Conservation (phyloP, 2,113 vertebrate species). For the Dasyprocta punctata region DNA sequence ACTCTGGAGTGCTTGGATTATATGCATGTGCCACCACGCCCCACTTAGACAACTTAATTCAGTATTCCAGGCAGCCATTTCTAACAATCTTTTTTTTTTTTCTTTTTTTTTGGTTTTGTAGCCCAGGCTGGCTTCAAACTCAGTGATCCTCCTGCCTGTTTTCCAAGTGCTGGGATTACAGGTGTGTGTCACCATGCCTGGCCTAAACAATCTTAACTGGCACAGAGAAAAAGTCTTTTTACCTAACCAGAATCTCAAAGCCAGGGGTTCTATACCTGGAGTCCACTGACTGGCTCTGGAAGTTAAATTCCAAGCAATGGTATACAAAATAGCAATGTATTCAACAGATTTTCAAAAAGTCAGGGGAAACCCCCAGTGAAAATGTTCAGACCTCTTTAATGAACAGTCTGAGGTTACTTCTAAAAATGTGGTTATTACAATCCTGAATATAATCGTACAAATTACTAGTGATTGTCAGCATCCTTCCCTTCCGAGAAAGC, state of each 20-base stretch:
- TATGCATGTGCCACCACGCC: neutral
- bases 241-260: neutral
- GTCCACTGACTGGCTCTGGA: neutral
- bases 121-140: no score
- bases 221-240: neutral
- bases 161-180: no score
- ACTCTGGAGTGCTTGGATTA: neutral
- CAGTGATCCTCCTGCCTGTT: no score
- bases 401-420: neutral
- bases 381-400: neutral
- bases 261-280: neutral
- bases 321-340: neutral
- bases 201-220: neutral
- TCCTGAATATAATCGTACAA: neutral
- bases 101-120: no score
- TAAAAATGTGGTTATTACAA: neutral
- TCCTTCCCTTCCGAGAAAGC: neutral
- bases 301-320: neutral
- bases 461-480: neutral
- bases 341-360: neutral
- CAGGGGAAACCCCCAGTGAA: neutral
- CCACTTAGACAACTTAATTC: neutral
- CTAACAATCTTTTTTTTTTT: neutral
- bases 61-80: neutral
- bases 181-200: no score